phyloP scores from a whole-genome alignment of 2,888 invertebrate species.

The Acanthosoma haemorrhoidale region DNA sequence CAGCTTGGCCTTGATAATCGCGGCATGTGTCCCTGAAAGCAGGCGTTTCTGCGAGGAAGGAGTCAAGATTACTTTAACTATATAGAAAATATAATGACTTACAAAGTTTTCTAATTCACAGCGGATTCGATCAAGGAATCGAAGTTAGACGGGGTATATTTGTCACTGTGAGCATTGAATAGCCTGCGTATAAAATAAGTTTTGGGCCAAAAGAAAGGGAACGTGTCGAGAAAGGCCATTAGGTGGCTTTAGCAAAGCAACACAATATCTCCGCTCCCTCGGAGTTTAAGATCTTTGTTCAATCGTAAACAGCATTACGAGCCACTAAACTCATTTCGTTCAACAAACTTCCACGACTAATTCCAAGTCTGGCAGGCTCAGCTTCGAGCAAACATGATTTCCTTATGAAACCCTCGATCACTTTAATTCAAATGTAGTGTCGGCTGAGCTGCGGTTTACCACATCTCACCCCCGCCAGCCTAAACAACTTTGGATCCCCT shows the following conservation, averaged over 20 bases:
- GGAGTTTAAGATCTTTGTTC: slow-evolving; percentile 1
- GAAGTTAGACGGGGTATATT: neutral
- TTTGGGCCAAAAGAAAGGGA: neutral
- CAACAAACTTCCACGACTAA: neutral
- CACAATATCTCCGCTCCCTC: neutral
- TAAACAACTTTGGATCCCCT: neutral
- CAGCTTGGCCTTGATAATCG: no score
- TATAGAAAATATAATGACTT: no score
- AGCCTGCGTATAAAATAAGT: neutral
- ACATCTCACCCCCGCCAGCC: neutral
- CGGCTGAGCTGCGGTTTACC: neutral
- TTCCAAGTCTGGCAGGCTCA: neutral
- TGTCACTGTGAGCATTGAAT: neutral
- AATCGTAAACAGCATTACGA: slow-evolving; percentile 9
- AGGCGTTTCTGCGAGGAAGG: no score
- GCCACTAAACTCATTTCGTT: slow-evolving; percentile 7
- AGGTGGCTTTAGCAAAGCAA: slow-evolving; percentile 4
- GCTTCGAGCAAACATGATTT: slow-evolving; percentile 5
- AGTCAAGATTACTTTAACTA: no score
- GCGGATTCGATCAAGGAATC: neutral
- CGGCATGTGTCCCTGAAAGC: no score
- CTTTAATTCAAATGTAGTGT: slow-evolving; percentile 7
- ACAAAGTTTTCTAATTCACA: neutral
- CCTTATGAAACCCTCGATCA: slow-evolving; percentile 4
- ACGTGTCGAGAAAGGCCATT: slow-evolving; percentile 1